Conservation (phyloP, 2,797 vertebrate genomes). For the Eulemur albifrons region DNA sequence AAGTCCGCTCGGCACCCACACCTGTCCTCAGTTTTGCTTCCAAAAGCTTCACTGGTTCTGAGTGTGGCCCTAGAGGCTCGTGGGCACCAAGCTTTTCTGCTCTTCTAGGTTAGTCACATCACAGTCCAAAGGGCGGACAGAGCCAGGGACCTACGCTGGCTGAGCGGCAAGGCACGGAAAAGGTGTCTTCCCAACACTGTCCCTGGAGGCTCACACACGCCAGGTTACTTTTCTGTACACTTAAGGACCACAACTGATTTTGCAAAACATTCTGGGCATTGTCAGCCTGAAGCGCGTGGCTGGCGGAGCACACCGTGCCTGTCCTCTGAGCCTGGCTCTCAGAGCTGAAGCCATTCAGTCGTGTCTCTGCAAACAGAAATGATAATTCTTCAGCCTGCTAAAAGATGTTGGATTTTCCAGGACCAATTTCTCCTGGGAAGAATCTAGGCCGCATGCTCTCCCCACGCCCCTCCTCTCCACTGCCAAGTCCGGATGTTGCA, state of each 20-base stretch:
- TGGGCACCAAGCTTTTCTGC: background rate
- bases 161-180: background rate
- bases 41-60: background rate
- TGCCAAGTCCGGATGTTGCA: fast-evolving
- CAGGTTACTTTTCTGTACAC: background rate
- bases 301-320: fast-evolving
- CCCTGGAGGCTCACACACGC: background rate
- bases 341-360: fast-evolving
- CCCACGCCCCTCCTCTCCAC: background rate
- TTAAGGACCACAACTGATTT: background rate
- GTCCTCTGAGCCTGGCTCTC: background rate
- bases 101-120: background rate
- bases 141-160: fast-evolving
- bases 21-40: background rate
- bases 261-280: background rate
- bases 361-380: background rate
- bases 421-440: background rate
- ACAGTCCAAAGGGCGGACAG: background rate
- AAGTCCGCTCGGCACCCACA: fast-evolving
- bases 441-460: fast-evolving
- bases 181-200: background rate
- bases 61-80: background rate
- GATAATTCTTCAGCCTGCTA: background rate
- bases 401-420: background rate
- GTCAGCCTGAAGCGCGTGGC: background rate